Conservation (phyloP, 2,113 vertebrate species). For the Paradisaea rubra region DNA sequence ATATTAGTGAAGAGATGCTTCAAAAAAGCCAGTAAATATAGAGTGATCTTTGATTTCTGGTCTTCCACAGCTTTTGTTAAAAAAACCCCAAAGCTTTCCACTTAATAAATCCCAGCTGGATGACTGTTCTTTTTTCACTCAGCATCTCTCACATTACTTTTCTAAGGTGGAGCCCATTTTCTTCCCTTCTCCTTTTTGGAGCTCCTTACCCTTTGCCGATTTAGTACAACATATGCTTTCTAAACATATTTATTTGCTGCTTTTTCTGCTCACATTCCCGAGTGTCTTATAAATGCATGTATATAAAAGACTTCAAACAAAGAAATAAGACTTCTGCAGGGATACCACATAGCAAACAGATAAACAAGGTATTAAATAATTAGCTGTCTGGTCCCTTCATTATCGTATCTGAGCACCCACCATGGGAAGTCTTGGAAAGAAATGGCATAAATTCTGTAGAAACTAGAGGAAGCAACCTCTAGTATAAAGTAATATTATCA, state of each 20-base stretch:
- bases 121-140: not conserved
- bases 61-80: not conserved
- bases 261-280: not conserved
- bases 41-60: conserved; percentile 21
- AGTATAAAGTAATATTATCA: not conserved
- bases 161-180: conserved; percentile 7
- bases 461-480: not conserved
- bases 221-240: not conserved
- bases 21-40: conserved; percentile 4
- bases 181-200: not conserved
- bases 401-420: not conserved
- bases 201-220: not conserved
- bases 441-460: not conserved
- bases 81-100: not conserved
- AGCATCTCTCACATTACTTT: not conserved
- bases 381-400: not conserved
- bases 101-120: conserved; percentile 24
- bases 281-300: not conserved
- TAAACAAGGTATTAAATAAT: conserved; percentile 19
- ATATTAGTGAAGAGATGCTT: conserved; percentile 16
- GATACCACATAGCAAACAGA: not conserved
- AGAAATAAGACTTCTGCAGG: conserved; percentile 1
- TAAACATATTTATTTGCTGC: conserved; percentile 13
- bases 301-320: not conserved
- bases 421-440: not conserved